Evolutionary conservation across 2,797 vertebrate genomes (phyloP), one percentile per base, ranked within the genome.

Genomic region (Vireo griseus): DNA sequence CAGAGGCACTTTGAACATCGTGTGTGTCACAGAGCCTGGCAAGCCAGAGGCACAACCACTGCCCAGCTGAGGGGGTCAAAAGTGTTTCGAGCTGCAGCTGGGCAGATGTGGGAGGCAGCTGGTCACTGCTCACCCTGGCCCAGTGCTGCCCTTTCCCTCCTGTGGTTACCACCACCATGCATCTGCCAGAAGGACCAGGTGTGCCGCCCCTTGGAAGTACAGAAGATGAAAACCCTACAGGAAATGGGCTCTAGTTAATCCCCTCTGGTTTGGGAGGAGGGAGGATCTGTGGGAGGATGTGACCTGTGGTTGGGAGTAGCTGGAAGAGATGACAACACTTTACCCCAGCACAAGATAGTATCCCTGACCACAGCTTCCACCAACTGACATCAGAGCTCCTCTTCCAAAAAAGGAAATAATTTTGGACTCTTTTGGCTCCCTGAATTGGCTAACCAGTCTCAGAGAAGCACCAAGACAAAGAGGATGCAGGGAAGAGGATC

Each of bases 381-480:
- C 28, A 14, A 77, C 33, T 0, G 4, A 58, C 55, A 84, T 73
- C 81, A 83, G 67, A 86, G 59, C n/a, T 88, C 26, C 62, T 95
- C 54, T 96, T 95, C 91, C 86, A 83, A 96, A 96, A 88, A 95
- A 92, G 79, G 91, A 90, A 90, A 81, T 42, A 72, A 91, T 62
- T 0, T 78, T 28, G 69, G 69, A 37, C 20, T 22, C 79, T 68
- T 76, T 62, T 77, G 75, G 40, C 73, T 86, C 82, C 37, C 51
- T 75, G 54, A 72, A 78, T 40, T 72, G 85, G n/a, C 45, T 86
- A 91, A 61, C 42, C 78, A 44, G 31, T 37, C 79, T 68, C 58
- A 78, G 58, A 58, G 39, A 83, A 80, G 33, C 33, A 84, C 22
- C 66, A 88, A 84, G 73, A 44, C 47, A 72, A 82, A 91, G 75